Evolutionary conservation across 2,888 invertebrate species (phyloP), one percentile per base, ranked within the genome.

Genomic region (Catocala sponsa): DNA sequence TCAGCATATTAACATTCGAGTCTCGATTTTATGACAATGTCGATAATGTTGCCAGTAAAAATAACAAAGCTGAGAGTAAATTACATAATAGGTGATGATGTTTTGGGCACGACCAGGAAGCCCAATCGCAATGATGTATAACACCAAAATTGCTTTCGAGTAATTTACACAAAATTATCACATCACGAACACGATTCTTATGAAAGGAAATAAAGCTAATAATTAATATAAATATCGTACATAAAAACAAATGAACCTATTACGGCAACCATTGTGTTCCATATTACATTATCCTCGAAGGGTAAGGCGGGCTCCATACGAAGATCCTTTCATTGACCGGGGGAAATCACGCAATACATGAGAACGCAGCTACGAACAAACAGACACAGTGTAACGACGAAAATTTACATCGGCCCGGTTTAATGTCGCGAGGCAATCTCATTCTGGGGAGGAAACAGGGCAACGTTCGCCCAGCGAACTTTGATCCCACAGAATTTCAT

Each of bases 391-490:
- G 82, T 87, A 88, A 91, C 88, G 87, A 87, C 84, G 89, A 89
- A 91, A 92, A 92, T 92, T 91, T 93, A 92, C 92, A 93, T 93
- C 88, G 88, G 89, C 86, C 84, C 79, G 87, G 92, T 89, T 91
- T 93, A 94, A 94, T 93, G 92, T 93, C 91, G 90, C 90, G 89
- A 83, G 83, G 90, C 91, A 92, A 93, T 93, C 91, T 93, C 92
- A 90, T 93, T 93, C 85, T 85, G 81, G 81, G 80, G 82, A 89
- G 92, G 91, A 91, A 90, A 87, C 89, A 82, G 86, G 81, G 82
- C 79, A 78, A 80, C 79, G 63, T 65, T 58, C 78, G 68, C 80
- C 93, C 91, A 90, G 74, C 60, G 50, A 76, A 79, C 72, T 73
- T 65, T 80, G 90, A 83, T 72, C 89, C 78, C 69, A 46, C 66